Evolutionary conservation across 2,888 invertebrate species (phyloP).

Genomic region (Ophraella communa): DNA sequence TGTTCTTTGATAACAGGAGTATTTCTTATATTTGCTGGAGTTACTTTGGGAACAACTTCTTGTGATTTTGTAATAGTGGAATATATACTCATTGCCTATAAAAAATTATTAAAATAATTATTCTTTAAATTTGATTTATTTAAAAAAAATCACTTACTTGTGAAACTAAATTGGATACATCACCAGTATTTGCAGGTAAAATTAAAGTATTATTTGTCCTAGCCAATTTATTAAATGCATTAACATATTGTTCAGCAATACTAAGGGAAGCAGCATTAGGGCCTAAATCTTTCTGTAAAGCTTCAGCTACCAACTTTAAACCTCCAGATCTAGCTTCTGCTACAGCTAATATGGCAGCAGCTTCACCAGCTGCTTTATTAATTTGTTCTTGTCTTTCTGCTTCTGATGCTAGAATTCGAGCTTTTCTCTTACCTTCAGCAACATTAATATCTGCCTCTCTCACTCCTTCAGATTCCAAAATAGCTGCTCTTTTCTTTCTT

Average conservation of each 20-base stretch:
- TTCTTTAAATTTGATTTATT: not conserved
- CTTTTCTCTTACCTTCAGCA: constrained; percentile 92
- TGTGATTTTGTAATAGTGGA: constrained; percentile 62
- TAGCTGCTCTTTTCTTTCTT: constrained; percentile 92
- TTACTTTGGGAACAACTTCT: constrained; percentile 27
- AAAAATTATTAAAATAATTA: constrained; percentile 29
- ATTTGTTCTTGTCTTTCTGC: constrained; percentile 94
- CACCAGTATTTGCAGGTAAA: constrained; percentile 88
- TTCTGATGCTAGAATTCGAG: constrained; percentile 92
- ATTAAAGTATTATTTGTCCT: constrained; percentile 93
- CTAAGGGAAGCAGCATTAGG: constrained; percentile 89
- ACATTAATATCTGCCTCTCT: constrained; percentile 94
- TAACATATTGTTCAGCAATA: constrained; percentile 95
- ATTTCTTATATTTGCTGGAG: constrained; percentile 21
- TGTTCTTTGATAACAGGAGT: constrained; percentile 28
- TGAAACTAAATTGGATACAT: constrained; percentile 78
- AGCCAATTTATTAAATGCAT: constrained; percentile 92
- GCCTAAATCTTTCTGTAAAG: constrained; percentile 68
- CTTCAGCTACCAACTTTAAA: constrained; percentile 76
- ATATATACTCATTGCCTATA: constrained; percentile 70
- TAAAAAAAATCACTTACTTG: constrained; percentile 69
- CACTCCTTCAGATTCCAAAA: constrained; percentile 95
- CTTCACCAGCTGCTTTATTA: constrained; percentile 92
- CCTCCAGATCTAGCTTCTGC: constrained; percentile 90
- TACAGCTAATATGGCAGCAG: constrained; percentile 87